A percentile compares a stretch with the other conserved stretches of the same genome.
These are phyloP conservation scores for Peromyscus maniculatus DNA, from an alignment of 2,113 vertebrate genomes.

Conservation along the genomic window DNA sequence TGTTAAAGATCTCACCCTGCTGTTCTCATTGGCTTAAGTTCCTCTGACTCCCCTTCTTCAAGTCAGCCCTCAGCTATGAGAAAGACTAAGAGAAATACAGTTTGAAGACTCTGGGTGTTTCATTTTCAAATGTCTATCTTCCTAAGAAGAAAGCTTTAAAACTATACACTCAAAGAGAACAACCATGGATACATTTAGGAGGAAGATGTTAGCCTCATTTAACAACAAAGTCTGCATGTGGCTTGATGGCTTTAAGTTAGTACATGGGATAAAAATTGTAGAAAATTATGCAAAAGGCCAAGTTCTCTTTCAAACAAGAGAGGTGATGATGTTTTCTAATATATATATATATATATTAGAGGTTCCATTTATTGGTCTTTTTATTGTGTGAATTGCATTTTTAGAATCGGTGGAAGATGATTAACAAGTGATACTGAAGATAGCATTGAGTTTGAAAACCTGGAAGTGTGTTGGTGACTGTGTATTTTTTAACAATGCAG, in stretches of 20 bases:
- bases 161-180: neutral
- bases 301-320: neutral
- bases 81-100: neutral
- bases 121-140: neutral
- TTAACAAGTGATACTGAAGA: neutral
- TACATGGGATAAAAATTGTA: neutral
- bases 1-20: neutral
- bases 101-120: neutral
- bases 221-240: neutral
- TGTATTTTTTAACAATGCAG: neutral
- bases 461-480: neutral
- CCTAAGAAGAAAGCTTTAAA: neutral
- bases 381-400: neutral
- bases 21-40: neutral
- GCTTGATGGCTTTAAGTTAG: neutral
- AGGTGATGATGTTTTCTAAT: neutral
- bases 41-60: neutral
- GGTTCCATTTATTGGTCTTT: neutral
- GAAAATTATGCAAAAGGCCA: neutral
- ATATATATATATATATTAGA: neutral
- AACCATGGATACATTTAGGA: neutral
- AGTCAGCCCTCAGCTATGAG: too few species aligned
- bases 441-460: neutral
- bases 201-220: too few species aligned
- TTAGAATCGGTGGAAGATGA: neutral